These are phyloP conservation scores for Leptinotarsa undecemlineata DNA, from an alignment of 1,140 invertebrate genomes.

Conservation along the genomic window DNA sequence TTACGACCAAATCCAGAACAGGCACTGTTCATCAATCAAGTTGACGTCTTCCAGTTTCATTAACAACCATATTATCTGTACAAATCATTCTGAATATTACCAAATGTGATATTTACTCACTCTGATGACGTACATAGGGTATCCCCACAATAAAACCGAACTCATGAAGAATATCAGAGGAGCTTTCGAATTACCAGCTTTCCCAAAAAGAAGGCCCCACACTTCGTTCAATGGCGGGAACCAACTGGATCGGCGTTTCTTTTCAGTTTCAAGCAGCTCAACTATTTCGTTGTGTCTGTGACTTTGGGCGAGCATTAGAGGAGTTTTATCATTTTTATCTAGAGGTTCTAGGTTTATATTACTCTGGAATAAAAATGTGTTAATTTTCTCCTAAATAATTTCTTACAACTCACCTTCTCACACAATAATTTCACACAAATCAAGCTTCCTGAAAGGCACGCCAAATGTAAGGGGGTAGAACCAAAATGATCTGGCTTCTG, in stretches of 20 bases:
- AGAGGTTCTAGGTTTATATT: conserved; percentile 81
- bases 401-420: conserved; percentile 69
- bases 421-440: conserved; percentile 80
- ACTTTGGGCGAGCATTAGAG: conserved; percentile 83
- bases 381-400: not conserved
- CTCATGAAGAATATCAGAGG: conserved; percentile 83
- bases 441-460: conserved; percentile 86
- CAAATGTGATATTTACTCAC: conserved; percentile 56
- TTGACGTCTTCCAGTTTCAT: too few relatives aligned
- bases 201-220: conserved; percentile 88
- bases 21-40: too few relatives aligned
- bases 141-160: conserved; percentile 86
- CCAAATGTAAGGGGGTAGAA: conserved; percentile 89
- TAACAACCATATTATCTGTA: too few relatives aligned
- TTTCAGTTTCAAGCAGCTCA: conserved; percentile 76
- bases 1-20: too few relatives aligned
- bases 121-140: conserved; percentile 89
- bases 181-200: conserved; percentile 86
- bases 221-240: conserved; percentile 84
- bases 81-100: too few relatives aligned
- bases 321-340: conserved; percentile 91
- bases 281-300: conserved; percentile 84
- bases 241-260: conserved; percentile 79
- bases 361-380: conserved; percentile 60
- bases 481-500: conserved; percentile 91